phyloP scores from a whole-genome alignment of 1,140 invertebrate genomes.

The Cydia splendana region DNA sequence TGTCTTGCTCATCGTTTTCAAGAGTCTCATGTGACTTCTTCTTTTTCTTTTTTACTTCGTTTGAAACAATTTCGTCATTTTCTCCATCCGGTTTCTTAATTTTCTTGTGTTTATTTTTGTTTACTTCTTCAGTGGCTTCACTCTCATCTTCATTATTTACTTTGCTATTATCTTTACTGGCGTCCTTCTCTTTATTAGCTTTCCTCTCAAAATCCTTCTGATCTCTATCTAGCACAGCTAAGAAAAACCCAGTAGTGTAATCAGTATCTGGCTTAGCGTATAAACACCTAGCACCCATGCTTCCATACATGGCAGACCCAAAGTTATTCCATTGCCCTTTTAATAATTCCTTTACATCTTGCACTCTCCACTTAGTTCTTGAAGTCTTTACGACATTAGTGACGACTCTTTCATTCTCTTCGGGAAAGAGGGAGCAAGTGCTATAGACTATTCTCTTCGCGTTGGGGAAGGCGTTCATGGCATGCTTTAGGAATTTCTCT shows the following conservation, averaged over 20 bases:
- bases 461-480: conserved; percentile 89
- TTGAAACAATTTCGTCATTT: background rate
- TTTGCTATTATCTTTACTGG: too few species aligned
- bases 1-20: conserved; percentile 6
- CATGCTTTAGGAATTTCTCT: conserved; percentile 91
- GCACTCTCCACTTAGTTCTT: conserved; percentile 82
- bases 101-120: conserved; percentile 24
- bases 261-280: conserved; percentile 88
- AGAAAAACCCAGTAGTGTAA: conserved; percentile 96
- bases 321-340: conserved; percentile 85
- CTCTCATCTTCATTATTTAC: conserved; percentile 18
- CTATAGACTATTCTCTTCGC: conserved; percentile 95
- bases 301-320: conserved; percentile 82
- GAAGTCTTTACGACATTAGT: conserved; percentile 81
- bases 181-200: conserved; percentile 20
- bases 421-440: conserved; percentile 93
- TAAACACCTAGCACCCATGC: conserved; percentile 87
- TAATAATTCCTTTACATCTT: conserved; percentile 81
- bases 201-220: conserved; percentile 56
- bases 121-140: background rate
- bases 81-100: conserved; percentile 39
- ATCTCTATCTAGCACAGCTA: conserved; percentile 91
- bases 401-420: conserved; percentile 97
- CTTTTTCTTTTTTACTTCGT: conserved; percentile 31
- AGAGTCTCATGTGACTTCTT: conserved; percentile 33